Evolutionary conservation across 2,797 vertebrate genomes (phyloP).

Genomic region (Melanotaenia boesemani): DNA sequence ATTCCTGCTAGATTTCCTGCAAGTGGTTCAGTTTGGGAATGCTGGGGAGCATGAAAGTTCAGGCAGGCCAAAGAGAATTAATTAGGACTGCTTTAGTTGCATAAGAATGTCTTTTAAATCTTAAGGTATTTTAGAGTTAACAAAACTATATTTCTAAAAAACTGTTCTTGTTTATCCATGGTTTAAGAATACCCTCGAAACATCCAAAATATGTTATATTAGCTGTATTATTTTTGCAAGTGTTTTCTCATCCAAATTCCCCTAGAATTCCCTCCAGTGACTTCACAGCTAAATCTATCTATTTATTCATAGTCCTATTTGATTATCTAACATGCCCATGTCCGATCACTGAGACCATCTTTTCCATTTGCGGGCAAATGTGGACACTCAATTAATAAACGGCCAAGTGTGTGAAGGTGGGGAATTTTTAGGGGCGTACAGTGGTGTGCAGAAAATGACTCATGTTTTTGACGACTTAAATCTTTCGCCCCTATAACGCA

Average conservation of each 20-base stretch:
- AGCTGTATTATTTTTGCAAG: conserved; percentile 30
- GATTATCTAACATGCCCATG: conserved; percentile 63
- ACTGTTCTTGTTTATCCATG: neutral
- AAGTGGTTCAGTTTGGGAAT: conserved; percentile 47
- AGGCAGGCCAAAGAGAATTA: conserved; percentile 23
- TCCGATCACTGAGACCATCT: conserved; percentile 51
- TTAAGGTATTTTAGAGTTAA: neutral
- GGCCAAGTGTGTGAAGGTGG: conserved; percentile 44
- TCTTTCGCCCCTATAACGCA: conserved; percentile 14
- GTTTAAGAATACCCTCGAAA: neutral
- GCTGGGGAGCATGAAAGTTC: conserved; percentile 54
- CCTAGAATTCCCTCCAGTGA: conserved; percentile 66
- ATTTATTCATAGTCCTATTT: conserved; percentile 50
- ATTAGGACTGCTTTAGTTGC: neutral
- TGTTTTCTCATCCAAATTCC: conserved; percentile 72
- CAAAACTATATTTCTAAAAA: neutral
- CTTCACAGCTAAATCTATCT: conserved; percentile 24
- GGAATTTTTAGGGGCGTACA: conserved; percentile 66
- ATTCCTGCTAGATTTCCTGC: conserved; percentile 43
- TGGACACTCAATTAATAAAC: conserved; percentile 60
- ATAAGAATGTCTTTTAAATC: neutral
- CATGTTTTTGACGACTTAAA: conserved; percentile 51
- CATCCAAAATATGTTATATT: conserved; percentile 7
- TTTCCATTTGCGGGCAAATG: conserved; percentile 60
- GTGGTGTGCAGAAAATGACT: conserved; percentile 63